These are phyloP conservation scores for Lasioglossum morio DNA, from an alignment of 2,888 invertebrate species.

Conservation along the genomic window DNA sequence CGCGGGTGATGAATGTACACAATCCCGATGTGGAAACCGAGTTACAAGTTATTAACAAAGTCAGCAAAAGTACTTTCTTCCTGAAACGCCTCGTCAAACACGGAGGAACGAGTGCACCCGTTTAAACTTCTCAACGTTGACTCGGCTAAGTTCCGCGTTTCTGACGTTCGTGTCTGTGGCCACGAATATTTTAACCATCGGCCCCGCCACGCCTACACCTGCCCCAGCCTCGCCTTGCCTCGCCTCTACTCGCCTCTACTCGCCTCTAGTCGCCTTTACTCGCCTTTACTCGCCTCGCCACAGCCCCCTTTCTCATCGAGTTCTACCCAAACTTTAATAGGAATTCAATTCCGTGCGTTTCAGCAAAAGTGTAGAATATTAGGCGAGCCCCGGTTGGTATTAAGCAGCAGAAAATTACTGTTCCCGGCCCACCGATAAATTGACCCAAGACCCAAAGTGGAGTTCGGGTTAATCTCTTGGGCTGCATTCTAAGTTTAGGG, in stretches of 20 bases:
- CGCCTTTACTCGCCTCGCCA: background rate
- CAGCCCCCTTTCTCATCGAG: slow-evolving; percentile 34
- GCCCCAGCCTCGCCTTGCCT: background rate
- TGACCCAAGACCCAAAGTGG: slow-evolving; percentile 11
- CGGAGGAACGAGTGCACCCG: slow-evolving; percentile 54
- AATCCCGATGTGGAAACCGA: slow-evolving; percentile 52
- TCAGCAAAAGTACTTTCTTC: slow-evolving; percentile 67
- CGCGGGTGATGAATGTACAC: slow-evolving; percentile 43
- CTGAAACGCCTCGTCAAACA: slow-evolving; percentile 67
- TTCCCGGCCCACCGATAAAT: slow-evolving; percentile 21
- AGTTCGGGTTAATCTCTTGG: slow-evolving; percentile 13
- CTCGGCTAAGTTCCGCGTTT: slow-evolving; percentile 55
- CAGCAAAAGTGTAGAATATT: slow-evolving; percentile 30
- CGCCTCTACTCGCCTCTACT: background rate
- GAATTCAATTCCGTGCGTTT: slow-evolving; percentile 33
- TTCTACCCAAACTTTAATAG: slow-evolving; percentile 50
- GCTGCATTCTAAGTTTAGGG: slow-evolving; percentile 43
- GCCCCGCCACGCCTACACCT: slow-evolving; percentile 10
- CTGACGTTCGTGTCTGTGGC: slow-evolving; percentile 52
- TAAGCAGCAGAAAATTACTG: slow-evolving; percentile 36
- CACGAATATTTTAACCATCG: slow-evolving; percentile 49
- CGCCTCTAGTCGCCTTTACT: background rate
- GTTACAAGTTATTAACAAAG: slow-evolving; percentile 69
- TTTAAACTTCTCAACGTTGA: slow-evolving; percentile 64
- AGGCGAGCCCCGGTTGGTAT: slow-evolving; percentile 1